Evolutionary conservation across 2,797 vertebrate genomes (phyloP), one percentile per base, ranked within the genome.

Genomic region (Sebastiscus tertius): DNA sequence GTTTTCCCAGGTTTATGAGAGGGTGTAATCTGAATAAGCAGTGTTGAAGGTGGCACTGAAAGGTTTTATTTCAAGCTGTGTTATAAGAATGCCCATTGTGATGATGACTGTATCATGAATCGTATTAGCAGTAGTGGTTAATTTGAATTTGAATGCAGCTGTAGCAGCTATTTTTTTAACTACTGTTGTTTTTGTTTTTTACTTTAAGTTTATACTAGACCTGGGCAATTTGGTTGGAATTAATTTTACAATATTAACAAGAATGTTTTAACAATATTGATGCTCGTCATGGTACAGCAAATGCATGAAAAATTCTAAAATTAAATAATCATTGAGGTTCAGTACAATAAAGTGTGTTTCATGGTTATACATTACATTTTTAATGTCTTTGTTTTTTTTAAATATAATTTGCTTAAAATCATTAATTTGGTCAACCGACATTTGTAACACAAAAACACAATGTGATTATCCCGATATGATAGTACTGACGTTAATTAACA

Each of bases 1-100:
- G 8, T 71, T 80, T 80, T 76, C 46, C 76, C 29, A 55, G 27
- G 36, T 85, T 83, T 68, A 65, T 63, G 60, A 69, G 60, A 69
- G 36, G 26, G 60, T 62, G 72, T 39, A 18, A 78, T 75, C 22
- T 73, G 29, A 75, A 69, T 49, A 24, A 79, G 39, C 62, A 65
- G 27, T 3, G 4, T 5, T 52, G 65, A 59, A 59, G 24, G 36
- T 69, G 42, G 46, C 29, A 66, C n/a, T 20, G 16, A 39, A 58
- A 27, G 27, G 26, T 73, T 77, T 55, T 22, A 29, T 33, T 68
- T 68, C 20, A 64, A 60, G n/a, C 33, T 66, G 36, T 54, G 22
- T 76, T 62, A 75, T 20, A 31, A 31, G 24, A 61, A 54, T 34
- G 14, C 5, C 60, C 4, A 58, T 22, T 42, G 3, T 63, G 34